Evolutionary conservation across 1,140 invertebrate genomes (phyloP).

Genomic region (Hetaerina americana): DNA sequence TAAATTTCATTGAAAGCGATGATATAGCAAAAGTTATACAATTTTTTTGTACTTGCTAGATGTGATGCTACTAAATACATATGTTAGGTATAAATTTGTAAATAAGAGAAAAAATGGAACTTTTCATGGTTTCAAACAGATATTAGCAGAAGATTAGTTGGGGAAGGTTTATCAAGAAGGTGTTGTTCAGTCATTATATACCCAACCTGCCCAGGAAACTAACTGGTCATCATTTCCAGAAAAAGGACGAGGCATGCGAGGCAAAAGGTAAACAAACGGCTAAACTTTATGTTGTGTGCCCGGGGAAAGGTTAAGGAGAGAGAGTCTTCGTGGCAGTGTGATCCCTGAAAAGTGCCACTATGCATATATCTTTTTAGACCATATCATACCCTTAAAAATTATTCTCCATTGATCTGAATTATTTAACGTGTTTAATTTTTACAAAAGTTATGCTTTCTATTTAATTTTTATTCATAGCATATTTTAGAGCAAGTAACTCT

Average conservation of each 20-base stretch:
- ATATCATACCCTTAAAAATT: not conserved
- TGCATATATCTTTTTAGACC: not conserved
- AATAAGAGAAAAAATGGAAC: slow-evolving; percentile 12
- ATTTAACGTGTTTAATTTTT: too few species aligned
- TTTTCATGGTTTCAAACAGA: too few species aligned
- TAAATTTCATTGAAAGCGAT: slow-evolving; percentile 12
- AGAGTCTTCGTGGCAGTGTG: not conserved
- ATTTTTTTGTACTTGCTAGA: slow-evolving; percentile 14
- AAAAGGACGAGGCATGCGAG: slow-evolving; percentile 9
- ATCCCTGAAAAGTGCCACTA: not conserved
- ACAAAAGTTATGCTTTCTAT: too few species aligned
- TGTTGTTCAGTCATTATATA: slow-evolving; percentile 7
- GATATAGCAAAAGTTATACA: slow-evolving; percentile 14
- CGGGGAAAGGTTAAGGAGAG: not conserved
- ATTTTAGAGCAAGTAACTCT: too few species aligned
- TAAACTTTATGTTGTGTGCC: slow-evolving; percentile 4
- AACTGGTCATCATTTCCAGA: slow-evolving; percentile 15
- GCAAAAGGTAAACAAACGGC: slow-evolving; percentile 12
- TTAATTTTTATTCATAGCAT: too few species aligned
- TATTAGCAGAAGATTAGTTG: too few species aligned
- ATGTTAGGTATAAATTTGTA: slow-evolving; percentile 10
- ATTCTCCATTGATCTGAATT: too few species aligned
- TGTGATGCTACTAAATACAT: slow-evolving; percentile 16
- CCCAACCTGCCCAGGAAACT: slow-evolving; percentile 9
- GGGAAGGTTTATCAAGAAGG: slow-evolving; percentile 9